A percentile compares a stretch with the other conserved stretches of the same genome.
Evolutionary conservation across 2,888 invertebrate species (phyloP).

Genomic region (Rutpela maculata): DNA sequence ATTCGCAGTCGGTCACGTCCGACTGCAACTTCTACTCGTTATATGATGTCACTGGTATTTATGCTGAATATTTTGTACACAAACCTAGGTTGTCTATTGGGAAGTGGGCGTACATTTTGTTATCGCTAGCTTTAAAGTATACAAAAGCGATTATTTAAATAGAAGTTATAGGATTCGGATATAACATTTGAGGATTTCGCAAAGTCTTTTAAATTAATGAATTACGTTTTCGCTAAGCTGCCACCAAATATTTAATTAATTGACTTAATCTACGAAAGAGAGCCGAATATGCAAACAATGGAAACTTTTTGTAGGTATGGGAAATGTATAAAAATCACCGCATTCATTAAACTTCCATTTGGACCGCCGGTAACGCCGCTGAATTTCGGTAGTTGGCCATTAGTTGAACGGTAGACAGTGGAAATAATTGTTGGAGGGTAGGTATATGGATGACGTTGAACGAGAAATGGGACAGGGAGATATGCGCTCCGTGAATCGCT

Average conservation of each 20-base stretch:
- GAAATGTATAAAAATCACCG: constrained; percentile 6
- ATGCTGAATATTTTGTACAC: too few species aligned
- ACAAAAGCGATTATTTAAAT: too few species aligned
- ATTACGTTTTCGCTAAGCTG: constrained; percentile 2
- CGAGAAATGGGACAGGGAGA: constrained; percentile 17
- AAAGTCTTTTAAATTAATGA: background rate
- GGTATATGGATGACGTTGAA: constrained; percentile 24
- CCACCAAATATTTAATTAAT: constrained; percentile 2
- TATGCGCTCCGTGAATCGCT: background rate
- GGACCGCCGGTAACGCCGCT: background rate
- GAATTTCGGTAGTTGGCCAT: constrained; percentile 26
- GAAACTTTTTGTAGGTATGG: background rate
- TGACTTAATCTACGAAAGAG: constrained; percentile 7
- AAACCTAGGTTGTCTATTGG: too few species aligned
- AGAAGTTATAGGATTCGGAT: background rate
- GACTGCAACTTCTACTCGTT: too few species aligned
- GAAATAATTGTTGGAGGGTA: constrained; percentile 26
- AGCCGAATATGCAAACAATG: background rate
- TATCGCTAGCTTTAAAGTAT: too few species aligned
- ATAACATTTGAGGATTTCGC: background rate
- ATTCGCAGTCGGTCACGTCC: too few species aligned
- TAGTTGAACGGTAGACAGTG: constrained; percentile 23
- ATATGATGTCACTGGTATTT: too few species aligned
- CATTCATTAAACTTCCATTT: constrained; percentile 24
- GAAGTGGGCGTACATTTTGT: too few species aligned